phyloP scores from a whole-genome alignment of 2,113 vertebrate genomes.

The Chitala chitala region DNA sequence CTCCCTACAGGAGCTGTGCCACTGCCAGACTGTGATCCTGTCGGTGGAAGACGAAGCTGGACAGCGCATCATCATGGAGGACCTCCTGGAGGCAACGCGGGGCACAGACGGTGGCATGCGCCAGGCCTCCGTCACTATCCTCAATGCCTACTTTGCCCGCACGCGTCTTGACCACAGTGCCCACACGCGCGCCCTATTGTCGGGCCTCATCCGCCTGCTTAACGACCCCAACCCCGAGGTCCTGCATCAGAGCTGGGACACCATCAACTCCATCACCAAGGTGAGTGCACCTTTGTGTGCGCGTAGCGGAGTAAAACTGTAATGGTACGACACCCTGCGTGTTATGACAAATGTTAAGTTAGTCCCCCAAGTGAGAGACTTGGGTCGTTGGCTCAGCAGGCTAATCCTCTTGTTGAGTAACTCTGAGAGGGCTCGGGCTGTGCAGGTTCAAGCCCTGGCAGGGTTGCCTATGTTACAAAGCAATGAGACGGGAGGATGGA shows the following conservation, averaged over 20 bases:
- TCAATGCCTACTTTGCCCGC: slow-evolving; percentile 88
- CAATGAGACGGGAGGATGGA: too few species aligned
- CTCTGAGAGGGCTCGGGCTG: too few species aligned
- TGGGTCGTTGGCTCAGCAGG: too few species aligned
- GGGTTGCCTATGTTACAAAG: too few species aligned
- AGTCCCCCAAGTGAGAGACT: too few species aligned
- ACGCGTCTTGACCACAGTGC: slow-evolving; percentile 83
- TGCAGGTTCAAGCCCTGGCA: too few species aligned
- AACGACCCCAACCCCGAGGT: slow-evolving; percentile 83
- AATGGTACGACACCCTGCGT: too few species aligned
- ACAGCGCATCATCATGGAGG: slow-evolving; percentile 89
- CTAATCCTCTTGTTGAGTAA: too few species aligned
- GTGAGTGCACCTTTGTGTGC: slow-evolving; percentile 49
- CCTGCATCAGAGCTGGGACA: slow-evolving; percentile 92
- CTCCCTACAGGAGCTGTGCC: slow-evolving; percentile 76
- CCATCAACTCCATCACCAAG: slow-evolving; percentile 92
- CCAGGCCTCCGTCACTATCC: slow-evolving; percentile 82
- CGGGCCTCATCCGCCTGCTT: slow-evolving; percentile 87
- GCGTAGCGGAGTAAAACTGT: too few species aligned
- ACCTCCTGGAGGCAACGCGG: slow-evolving; percentile 86
- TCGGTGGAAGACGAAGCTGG: slow-evolving; percentile 91
- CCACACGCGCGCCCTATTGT: slow-evolving; percentile 80
- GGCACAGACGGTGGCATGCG: slow-evolving; percentile 79
- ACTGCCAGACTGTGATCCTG: slow-evolving; percentile 88
- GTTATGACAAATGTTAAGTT: too few species aligned